Base-by-base conservation (phyloP, 2,113 vertebrate species). In the Brachyhypopomus gauderio region DNA sequence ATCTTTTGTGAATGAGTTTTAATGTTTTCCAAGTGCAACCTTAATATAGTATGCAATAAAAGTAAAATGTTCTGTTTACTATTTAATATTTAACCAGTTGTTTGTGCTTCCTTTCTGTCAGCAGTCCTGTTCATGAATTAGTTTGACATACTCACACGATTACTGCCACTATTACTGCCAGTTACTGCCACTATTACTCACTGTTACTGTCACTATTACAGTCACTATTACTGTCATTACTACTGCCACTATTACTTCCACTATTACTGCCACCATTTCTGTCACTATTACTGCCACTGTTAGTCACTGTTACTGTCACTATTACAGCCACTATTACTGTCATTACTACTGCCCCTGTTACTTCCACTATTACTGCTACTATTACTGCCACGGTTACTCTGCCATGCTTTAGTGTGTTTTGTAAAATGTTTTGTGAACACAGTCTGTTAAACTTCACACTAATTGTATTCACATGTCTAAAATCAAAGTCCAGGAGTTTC, bases 401-500 rank as follows among this genome's bases (percentile, higher is more conserved):
- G 9, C 45, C 45, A 52, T 52, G 45, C 12, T 52, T 52, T 52
- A 52, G 45, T 52, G 45, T 52, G 58, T 4, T 60, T n/a, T 60
- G 3, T n/a, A 58, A 58, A 59, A 22, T 60, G n/a, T 60, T 5
- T 58, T 58, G 3, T 60, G 19, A 34, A 66, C 63, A 66, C 6
- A 64, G 55, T 70, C 67, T 60, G 25, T 48, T 70, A 70, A 48
- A 70, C 67, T 76, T 70, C 23, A 34, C 48, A 41, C 52, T 66
- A n/a, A 76, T 64, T 58, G 81, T 78, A 48, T 81, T 17, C 16
- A 69, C 30, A 20, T 72, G 34, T 84, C 76, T 67, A 83, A 72
- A 76, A 82, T 87, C 88, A 90, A 90, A 88, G 90, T 89, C 79
- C 87, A 85, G 17, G 3, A 45, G 55, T 27, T 48, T 11, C 71